Evolutionary conservation across 2,797 vertebrate species (phyloP), one percentile per base, ranked within the genome.

Genomic region (Falco biarmicus): DNA sequence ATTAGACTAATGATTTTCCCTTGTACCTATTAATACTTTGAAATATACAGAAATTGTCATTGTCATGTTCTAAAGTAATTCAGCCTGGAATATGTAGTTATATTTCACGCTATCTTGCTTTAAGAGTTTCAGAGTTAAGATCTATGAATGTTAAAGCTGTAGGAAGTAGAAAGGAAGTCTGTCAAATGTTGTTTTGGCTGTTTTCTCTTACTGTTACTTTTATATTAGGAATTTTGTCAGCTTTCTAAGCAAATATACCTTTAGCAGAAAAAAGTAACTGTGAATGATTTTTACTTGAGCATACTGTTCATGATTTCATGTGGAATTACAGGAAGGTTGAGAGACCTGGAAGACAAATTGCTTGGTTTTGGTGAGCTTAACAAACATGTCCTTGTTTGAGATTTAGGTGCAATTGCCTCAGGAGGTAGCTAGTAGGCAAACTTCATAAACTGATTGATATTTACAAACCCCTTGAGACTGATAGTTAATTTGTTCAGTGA

Each of bases 361-460:
- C 45, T 89, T 93, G 39, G 29, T 77, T 94, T 70, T 89, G 51
- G 5, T 65, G 63, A 77, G 57, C 84, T 87, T 82, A 76, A 92
- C 78, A 91, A 91, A 78, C 70, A 76, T 81, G 71, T 83, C 78
- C 76, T 71, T 66, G 19, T 83, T 64, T 74, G 61, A 93, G 94
- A 91, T 87, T 64, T 63, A 87, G 71, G 70, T 78, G 86, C 81
- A 75, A 4, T 96, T 96, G 91, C 93, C 93, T 96, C 74, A 90
- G 93, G 92, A 89, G 94, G 83, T 81, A 87, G 71, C 82, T 66
- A 76, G 85, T 93, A 93, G 95, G 45, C 43, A 31, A 45, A 90
- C 61, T 83, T 91, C 78, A 90, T 93, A 80, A 92, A 93, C n/a
- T 53, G 71, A 84, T 59, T 50, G 56, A 74, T 94, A 86, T 64